Percentiles rank a stretch among this genome's conserved stretches.
Evolutionary conservation across 1,140 invertebrate species (phyloP).

Genomic region (Geopemphigus sp.): DNA sequence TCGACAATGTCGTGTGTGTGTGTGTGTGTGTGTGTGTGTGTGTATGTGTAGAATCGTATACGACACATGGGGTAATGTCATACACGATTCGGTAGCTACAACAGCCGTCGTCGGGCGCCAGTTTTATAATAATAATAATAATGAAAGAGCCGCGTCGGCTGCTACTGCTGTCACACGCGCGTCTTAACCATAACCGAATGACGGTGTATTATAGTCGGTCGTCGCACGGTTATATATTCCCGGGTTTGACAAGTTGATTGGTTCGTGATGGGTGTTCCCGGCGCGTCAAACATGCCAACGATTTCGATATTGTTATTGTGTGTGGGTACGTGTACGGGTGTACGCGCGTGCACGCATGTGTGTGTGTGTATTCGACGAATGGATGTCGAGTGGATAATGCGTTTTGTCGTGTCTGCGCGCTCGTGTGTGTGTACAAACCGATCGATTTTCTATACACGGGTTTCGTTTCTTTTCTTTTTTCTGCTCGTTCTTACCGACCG

Average conservation of each 20-base stretch:
- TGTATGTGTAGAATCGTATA: too few species aligned
- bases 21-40: too few species aligned
- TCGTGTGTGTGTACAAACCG: too few species aligned
- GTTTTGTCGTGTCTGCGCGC: too few species aligned
- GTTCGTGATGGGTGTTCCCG: slow-evolving; percentile 46
- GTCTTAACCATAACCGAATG: not conserved
- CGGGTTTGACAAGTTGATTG: slow-evolving; percentile 41
- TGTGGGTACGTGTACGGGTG: not conserved
- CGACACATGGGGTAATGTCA: too few species aligned
- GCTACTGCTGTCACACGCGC: not conserved
- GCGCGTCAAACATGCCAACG: slow-evolving; percentile 35
- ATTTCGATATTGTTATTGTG: slow-evolving; percentile 10
- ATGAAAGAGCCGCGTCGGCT: not conserved
- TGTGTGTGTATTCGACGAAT: not conserved
- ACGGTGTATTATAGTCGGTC: not conserved
- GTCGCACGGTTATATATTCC: not conserved
- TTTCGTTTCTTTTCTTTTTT: too few species aligned
- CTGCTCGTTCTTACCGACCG: too few species aligned
- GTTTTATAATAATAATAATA: not conserved
- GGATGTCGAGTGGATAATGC: slow-evolving; percentile 12
- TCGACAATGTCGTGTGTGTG: too few species aligned
- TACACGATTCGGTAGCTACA: not conserved
- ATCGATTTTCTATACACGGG: too few species aligned
- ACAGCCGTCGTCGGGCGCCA: slow-evolving; percentile 11
- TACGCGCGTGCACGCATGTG: too few species aligned